Evolutionary conservation across 2,113 vertebrate species (phyloP), one percentile per base, ranked within the genome.

Genomic region (Serilophus lunatus): DNA sequence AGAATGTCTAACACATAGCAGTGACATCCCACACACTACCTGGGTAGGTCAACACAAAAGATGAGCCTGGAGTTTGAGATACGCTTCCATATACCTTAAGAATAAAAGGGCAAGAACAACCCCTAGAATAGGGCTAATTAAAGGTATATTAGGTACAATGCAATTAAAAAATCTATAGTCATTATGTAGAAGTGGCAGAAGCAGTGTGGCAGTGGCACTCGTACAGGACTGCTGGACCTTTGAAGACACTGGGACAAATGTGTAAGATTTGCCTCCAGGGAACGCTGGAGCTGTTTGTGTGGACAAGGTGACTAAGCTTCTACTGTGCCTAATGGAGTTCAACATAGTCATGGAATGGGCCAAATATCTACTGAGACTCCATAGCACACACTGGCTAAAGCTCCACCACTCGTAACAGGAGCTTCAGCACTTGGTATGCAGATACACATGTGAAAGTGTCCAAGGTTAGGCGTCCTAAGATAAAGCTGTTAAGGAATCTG

Each of bases 271-370:
- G 10, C 13, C 42, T 74, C 36, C 31, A 78, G 42, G 35, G 11
- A 50, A 18, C 47, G 86, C 7, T 25, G 17, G 13, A 65, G 17
- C 36, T 74, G 57, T 44, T 49, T 6, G 18, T 2, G 9, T 10
- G 26, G 53, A 60, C 24, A 59, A 68, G 40, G 26, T 40, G 12
- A n/a, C 35, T 45, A 61, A 57, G 31, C n/a, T 74, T 25, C 64
- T 61, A 0, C 9, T 20, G 31, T 26, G 60, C 59, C 51, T 40
- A 35, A 0, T 6, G 12, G 47, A 59, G 35, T 36, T 64, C 12
- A 65, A n/a, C 3, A 12, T 11, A 51, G 45, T 49, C 0, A 0
- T 38, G 45, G 42, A 36, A 2, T 3, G 1, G 22, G 47, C 65
- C 79, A 29, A 82, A 70, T 2, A 79, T 33, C 69, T 49, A 40